Conservation (phyloP, 1,140 invertebrate genomes). For the Panagrolaimus sp. region DNA sequence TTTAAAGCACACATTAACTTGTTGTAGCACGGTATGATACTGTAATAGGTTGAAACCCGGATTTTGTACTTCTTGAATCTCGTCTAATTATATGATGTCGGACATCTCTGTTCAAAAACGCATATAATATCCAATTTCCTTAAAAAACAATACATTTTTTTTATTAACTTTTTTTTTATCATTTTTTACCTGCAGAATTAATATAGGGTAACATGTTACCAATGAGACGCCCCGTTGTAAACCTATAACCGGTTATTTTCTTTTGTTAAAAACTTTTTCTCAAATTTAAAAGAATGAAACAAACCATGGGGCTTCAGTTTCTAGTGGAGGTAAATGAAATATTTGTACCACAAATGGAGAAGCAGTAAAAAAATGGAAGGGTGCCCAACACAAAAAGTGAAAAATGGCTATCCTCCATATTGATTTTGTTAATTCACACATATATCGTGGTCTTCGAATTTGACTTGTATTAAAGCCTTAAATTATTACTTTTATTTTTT, state of each 20-base stretch:
- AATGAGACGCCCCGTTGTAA: slow-evolving; percentile 14
- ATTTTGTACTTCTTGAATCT: not conserved
- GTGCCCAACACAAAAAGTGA: slow-evolving; percentile 28
- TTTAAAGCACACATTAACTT: too few relatives aligned
- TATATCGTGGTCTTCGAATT: slow-evolving; percentile 20
- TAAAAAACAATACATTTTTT: not conserved
- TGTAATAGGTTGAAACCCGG: slow-evolving; percentile 6
- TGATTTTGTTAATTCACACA: slow-evolving; percentile 26
- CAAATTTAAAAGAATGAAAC: too few relatives aligned
- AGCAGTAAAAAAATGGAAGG: slow-evolving; percentile 23
- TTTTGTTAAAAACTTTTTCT: not conserved
- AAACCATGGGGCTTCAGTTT: not conserved
- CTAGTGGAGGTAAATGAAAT: slow-evolving; percentile 1
- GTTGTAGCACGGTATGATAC: not conserved
- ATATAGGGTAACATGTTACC: slow-evolving; percentile 29
- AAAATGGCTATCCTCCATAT: slow-evolving; percentile 26
- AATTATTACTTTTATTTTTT: too few relatives aligned
- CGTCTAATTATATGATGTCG: slow-evolving; percentile 21
- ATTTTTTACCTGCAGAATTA: slow-evolving; percentile 27
- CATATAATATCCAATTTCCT: slow-evolving; percentile 28
- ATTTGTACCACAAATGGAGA: slow-evolving; percentile 15
- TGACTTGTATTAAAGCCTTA: not conserved
- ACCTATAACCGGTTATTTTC: slow-evolving; percentile 14
- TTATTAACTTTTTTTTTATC: too few relatives aligned
- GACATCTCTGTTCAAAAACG: slow-evolving; percentile 26